A percentile compares a stretch with the other conserved stretches of the same genome.
Evolutionary conservation across 1,140 invertebrate species (phyloP).

Genomic region (Heliothis virescens): DNA sequence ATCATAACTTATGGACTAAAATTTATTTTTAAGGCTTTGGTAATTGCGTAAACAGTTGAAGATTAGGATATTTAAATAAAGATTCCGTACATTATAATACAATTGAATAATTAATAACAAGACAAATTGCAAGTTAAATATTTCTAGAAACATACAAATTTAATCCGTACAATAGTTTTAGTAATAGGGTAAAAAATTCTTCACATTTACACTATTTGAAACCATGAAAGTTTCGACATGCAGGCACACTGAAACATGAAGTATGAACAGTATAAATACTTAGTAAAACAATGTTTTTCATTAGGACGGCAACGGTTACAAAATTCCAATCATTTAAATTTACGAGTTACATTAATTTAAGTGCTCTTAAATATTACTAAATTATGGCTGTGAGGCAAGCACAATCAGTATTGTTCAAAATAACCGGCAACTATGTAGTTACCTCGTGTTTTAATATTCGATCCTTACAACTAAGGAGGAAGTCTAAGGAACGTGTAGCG

Average conservation of each 20-base stretch:
- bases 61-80: neutral
- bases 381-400: constrained; percentile 43
- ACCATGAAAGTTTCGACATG: neutral
- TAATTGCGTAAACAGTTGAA: constrained; percentile 43
- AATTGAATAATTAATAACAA: too few relatives aligned
- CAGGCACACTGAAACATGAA: neutral
- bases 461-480: neutral
- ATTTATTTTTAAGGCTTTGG: constrained; percentile 55
- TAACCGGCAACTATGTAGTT: constrained; percentile 10
- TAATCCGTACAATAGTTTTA: neutral
- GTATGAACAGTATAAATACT: too few relatives aligned
- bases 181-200: too few relatives aligned
- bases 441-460: neutral
- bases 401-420: constrained; percentile 34
- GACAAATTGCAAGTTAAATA: too few relatives aligned
- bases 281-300: constrained; percentile 6
- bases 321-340: constrained; percentile 26
- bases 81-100: too few relatives aligned
- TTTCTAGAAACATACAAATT: neutral
- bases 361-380: constrained; percentile 33
- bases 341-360: constrained; percentile 19
- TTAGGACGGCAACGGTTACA: constrained; percentile 5
- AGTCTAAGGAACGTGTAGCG: neutral
- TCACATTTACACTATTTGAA: neutral
- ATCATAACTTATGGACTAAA: constrained; percentile 18